phyloP scores from a whole-genome alignment of 53 echinoderm and acorn worm species.

The Glandiceps talaboti region DNA sequence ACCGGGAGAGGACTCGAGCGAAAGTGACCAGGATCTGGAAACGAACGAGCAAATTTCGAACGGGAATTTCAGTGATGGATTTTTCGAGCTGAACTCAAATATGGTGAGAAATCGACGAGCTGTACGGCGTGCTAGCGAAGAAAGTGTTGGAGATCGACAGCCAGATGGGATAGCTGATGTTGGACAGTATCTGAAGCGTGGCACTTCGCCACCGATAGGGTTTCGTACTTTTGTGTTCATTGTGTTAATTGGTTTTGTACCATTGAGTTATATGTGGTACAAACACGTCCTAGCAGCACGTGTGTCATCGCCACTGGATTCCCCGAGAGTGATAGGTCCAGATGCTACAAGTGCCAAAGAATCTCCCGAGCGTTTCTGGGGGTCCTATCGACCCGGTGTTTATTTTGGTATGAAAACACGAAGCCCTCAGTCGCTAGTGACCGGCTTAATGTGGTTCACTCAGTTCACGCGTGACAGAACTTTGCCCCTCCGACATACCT shows the following conservation, averaged over 20 bases:
- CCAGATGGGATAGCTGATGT: neutral
- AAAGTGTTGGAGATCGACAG: neutral
- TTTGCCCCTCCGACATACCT: conserved; percentile 65
- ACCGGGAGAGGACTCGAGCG: neutral
- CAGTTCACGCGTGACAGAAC: conserved; percentile 42
- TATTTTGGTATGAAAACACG: conserved; percentile 93
- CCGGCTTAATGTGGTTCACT: conserved; percentile 90
- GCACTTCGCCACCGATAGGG: conserved; percentile 6
- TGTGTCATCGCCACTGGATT: conserved; percentile 64
- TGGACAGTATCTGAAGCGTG: neutral
- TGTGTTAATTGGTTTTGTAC: conserved; percentile 6
- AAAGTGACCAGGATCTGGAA: neutral
- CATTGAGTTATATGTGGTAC: conserved; percentile 29
- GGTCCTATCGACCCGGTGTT: conserved; percentile 81
- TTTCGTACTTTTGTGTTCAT: conserved; percentile 19
- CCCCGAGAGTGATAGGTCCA: conserved; percentile 48
- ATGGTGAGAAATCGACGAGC: neutral
- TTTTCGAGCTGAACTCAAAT: neutral
- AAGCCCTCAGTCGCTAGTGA: conserved; percentile 60
- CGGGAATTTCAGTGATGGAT: neutral
- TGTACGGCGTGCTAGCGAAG: neutral
- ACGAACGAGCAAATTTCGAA: neutral
- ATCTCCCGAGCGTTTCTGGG: conserved; percentile 76
- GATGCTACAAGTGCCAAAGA: conserved; percentile 39
- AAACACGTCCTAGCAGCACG: conserved; percentile 36